Evolutionary conservation across 2,888 invertebrate species (phyloP), one percentile per base, ranked within the genome.

Genomic region (Dugesia japonica): DNA sequence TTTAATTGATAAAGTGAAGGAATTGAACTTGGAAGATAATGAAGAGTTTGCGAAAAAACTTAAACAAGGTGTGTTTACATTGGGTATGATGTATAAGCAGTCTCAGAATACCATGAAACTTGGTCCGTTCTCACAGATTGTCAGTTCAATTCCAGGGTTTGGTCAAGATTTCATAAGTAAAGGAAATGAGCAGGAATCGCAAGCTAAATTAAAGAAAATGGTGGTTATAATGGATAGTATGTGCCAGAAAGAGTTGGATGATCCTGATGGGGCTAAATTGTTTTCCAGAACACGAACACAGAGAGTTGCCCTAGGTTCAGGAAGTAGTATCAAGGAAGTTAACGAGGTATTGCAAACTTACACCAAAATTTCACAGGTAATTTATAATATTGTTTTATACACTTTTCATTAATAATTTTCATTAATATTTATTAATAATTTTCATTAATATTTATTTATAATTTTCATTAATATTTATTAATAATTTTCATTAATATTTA

Each of bases 211-310:
- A 80, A 98, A 97, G 86, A 89, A 91, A 80, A 89, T 99, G 79
- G 99, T 99, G 98, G 98, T 98, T 26, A 95, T 99, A 81, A 99
- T 99, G 98, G 98, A 99, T 86, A 94, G 94, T 82, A 99, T 99
- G 98, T 95, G 92, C 81, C 98, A 99, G 86, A 89, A 90, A 80
- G 98, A 99, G 85, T 86, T 99, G 79, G 98, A 99, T 84, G 92
- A 91, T 83, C 89, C 92, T 79, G 93, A 99, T 85, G 94, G 98
- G 28, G 91, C 94, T 38, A 92, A 97, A 85, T 86, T 98, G 75
- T 98, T 98, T 84, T 90, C 91, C 23, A 92, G 94, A 85, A 89
- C 90, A 1, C 87, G 94, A 80, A 88, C 91, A 28, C 88, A 89
- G 0, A 87, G 94, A 81, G 92, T 95, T 0, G 92, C 97, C 7